Percentiles rank a stretch among this genome's conserved stretches.
phyloP scores from a whole-genome alignment of 2,797 vertebrate genomes.

The Serranus cabrilla region DNA sequence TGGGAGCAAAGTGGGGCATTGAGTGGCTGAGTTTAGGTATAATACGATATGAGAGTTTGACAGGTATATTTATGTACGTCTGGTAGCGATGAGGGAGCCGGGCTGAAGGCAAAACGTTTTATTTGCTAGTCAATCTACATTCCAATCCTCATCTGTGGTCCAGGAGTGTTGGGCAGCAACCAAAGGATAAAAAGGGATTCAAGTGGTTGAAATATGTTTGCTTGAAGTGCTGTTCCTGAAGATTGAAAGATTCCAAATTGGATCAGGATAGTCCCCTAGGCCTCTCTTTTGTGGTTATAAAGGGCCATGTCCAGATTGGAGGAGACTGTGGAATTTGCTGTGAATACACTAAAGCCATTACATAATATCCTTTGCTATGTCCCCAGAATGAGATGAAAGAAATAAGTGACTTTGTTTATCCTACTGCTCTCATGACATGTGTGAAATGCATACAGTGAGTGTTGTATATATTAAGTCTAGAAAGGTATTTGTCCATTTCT shows the following conservation, averaged over 20 bases:
- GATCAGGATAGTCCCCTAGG: background rate
- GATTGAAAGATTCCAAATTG: constrained; percentile 6
- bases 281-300: background rate
- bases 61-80: background rate
- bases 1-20: background rate
- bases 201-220: background rate
- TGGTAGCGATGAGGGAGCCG: background rate
- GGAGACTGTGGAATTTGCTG: background rate
- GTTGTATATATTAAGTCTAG: background rate
- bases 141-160: background rate
- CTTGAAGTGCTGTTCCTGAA: background rate
- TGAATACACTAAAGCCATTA: background rate
- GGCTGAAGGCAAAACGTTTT: background rate
- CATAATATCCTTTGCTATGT: constrained; percentile 1
- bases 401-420: background rate
- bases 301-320: background rate
- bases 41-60: background rate
- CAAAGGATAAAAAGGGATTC: background rate
- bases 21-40: background rate
- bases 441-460: background rate
- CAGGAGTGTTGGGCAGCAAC: background rate
- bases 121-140: background rate
- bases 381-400: background rate
- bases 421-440: background rate
- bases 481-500: background rate